Evolutionary conservation across 2,797 vertebrate species (phyloP).

Genomic region (Presbytis comata): DNA sequence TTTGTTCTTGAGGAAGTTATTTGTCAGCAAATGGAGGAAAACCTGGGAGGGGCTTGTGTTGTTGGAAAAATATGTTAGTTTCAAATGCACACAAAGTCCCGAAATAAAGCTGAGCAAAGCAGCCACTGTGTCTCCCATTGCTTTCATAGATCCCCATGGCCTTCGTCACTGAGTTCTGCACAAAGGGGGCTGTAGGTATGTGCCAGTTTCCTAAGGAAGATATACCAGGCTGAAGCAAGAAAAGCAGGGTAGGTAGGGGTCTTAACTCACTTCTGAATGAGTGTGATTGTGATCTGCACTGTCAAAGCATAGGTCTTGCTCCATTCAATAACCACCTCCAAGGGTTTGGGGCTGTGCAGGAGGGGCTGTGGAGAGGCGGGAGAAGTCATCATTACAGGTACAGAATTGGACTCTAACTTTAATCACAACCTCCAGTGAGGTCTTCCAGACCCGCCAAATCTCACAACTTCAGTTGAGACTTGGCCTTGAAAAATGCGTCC

Average conservation of each 20-base stretch:
- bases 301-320: not conserved
- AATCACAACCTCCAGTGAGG: not conserved
- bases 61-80: not conserved
- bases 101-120: not conserved
- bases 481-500: not conserved
- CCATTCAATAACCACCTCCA: not conserved
- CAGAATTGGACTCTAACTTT: not conserved
- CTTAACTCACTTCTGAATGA: not conserved
- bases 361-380: not conserved
- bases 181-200: not conserved
- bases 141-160: not conserved
- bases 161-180: not conserved
- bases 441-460: not conserved
- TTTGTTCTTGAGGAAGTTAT: not conserved
- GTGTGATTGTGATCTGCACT: too few relatives aligned
- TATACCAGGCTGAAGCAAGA: not conserved
- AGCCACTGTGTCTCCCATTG: not conserved
- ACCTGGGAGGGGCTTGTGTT: not conserved
- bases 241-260: not conserved
- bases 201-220: not conserved
- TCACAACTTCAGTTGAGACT: not conserved
- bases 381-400: not conserved
- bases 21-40: conserved; percentile 9
- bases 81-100: not conserved
- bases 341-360: not conserved